Conservation (phyloP, 2,113 vertebrate genomes). For the Helogale parvula region DNA sequence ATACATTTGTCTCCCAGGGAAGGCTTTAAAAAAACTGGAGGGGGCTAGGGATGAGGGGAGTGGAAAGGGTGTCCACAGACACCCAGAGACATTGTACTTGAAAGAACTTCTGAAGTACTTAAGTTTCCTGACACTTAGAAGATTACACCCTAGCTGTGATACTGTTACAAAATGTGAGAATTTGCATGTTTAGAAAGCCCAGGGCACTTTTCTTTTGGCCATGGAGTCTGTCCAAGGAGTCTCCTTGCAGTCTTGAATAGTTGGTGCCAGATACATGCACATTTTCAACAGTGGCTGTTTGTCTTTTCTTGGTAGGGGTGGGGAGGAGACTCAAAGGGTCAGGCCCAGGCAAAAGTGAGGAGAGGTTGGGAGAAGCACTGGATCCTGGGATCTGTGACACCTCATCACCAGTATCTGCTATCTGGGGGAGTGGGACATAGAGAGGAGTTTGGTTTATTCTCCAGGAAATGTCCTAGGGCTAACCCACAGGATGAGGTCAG, state of each 20-base stretch:
- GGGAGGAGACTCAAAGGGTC: neutral
- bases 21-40: neutral
- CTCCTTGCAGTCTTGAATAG: neutral
- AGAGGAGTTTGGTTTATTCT: neutral
- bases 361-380: neutral
- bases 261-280: neutral
- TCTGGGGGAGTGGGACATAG: neutral
- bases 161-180: neutral
- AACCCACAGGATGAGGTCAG: neutral
- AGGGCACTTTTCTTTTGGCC: neutral
- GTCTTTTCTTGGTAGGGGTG: neutral
- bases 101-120: constrained; percentile 10
- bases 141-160: neutral
- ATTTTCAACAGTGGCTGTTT: neutral
- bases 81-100: neutral
- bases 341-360: too few relatives aligned
- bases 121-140: neutral
- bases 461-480: neutral
- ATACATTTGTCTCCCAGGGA: neutral
- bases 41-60: neutral
- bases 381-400: neutral
- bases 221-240: neutral
- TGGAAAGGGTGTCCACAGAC: neutral
- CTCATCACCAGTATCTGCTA: neutral
- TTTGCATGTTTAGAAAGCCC: neutral